phyloP scores from a whole-genome alignment of 2,113 vertebrate genomes.

The Manacus vitellinus region DNA sequence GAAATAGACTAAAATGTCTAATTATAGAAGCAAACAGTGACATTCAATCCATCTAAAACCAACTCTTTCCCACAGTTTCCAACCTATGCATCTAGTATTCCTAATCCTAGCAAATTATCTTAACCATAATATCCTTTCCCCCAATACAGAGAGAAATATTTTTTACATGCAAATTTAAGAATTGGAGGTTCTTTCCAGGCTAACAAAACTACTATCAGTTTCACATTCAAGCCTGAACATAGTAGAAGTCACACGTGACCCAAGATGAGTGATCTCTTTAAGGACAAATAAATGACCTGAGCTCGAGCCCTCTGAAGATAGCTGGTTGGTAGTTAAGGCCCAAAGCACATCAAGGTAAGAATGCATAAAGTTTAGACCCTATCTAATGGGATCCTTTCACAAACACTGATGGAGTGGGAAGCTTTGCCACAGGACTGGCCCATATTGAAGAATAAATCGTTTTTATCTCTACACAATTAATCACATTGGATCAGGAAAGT shows the following conservation, averaged over 20 bases:
- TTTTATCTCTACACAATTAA: neutral
- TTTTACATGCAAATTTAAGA: neutral
- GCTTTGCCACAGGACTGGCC: neutral
- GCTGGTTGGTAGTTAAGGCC: neutral
- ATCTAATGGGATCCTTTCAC: neutral
- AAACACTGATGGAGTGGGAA: neutral
- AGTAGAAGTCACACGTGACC: neutral
- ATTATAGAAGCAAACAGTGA: neutral
- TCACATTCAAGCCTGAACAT: neutral
- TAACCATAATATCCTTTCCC: neutral
- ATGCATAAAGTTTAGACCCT: neutral
- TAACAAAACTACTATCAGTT: neutral
- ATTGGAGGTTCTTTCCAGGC: neutral
- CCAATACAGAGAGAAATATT: neutral
- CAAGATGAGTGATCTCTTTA: neutral
- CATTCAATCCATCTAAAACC: conserved; percentile 9
- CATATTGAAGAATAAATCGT: neutral
- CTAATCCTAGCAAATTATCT: neutral
- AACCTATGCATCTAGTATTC: neutral
- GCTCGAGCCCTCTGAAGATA: neutral
- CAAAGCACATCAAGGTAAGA: conserved; percentile 8
- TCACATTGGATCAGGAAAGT: neutral
- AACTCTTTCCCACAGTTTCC: conserved; percentile 42
- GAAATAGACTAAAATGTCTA: conserved; percentile 28
- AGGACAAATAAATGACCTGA: neutral